These are phyloP conservation scores for Rhea pennata DNA, from an alignment of 2,113 vertebrate genomes.

Conservation along the genomic window DNA sequence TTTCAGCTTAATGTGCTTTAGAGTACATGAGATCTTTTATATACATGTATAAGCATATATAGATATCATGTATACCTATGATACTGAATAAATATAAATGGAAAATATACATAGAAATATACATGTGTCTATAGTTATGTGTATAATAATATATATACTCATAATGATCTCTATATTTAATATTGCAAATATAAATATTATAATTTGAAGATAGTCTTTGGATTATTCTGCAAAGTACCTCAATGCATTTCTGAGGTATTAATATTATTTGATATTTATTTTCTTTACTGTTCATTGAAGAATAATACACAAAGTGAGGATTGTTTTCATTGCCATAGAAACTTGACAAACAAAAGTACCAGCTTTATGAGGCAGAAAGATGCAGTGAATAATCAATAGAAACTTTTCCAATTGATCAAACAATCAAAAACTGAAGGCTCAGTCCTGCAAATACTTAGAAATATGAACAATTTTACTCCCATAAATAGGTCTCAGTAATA, in stretches of 20 bases:
- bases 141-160: neutral
- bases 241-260: neutral
- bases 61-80: neutral
- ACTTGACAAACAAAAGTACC: neutral
- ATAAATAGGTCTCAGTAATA: neutral
- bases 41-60: neutral
- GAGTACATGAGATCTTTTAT: neutral
- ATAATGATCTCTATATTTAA: neutral
- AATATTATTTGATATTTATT: neutral
- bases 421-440: neutral
- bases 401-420: neutral
- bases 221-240: neutral
- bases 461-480: neutral
- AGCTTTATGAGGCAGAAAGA: neutral
- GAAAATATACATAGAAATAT: neutral
- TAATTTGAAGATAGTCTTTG: neutral
- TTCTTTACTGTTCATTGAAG: neutral
- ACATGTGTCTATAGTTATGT: neutral
- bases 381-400: neutral
- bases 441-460: neutral
- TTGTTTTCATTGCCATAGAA: neutral
- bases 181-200: neutral
- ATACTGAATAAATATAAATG: neutral
- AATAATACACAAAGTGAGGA: neutral
- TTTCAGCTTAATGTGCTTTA: neutral